Base-by-base conservation (phyloP, 2,888 invertebrate species). In the Tenthredo mesomela region DNA sequence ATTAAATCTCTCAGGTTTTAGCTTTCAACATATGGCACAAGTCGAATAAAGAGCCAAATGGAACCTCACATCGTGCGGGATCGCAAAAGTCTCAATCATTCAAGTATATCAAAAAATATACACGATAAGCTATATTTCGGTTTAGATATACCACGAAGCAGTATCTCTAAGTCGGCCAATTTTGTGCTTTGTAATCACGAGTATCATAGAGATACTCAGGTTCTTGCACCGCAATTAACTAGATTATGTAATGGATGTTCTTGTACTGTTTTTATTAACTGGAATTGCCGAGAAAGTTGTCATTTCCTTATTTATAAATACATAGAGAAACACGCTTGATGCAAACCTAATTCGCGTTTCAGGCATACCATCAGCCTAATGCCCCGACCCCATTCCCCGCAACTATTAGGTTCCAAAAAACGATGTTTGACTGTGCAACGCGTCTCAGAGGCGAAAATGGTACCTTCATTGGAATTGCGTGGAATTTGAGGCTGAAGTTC, bases 1-100 rank as follows among this genome's bases (percentile, higher is more conserved):
- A 58, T 80, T 58, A 37, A 80, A 58, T 37, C 43, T 71, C n/a
- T 67, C 21, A 43, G 43, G 71, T 71, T 40, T 71, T 37, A 71
- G 21, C 71, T 37, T 71, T n/a, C 5, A 65, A 25, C 9, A 29
- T 65, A 40, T 21, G n/a, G 43, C 43, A 43, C 10, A 71, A 21
- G 7, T 71, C 21, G 40, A 37, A 71, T 40, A 21, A 71, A 71
- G 7, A 21, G 21, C 40, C 0, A 9, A 71, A 15, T n/a, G 37
- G 18, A 40, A 71, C n/a, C n/a, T 40, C n/a, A 40, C 21, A 67
- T 33, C 2, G 29, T 18, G n/a, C n/a, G 18, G 7, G 5, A 67
- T 18, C 18, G 33, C 15, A 33, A 33, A 67, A 33, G 67, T 18
- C 33, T 67, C 12, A 67, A 61, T 61, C 21, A 61, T 61, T 25